phyloP scores from a whole-genome alignment of 2,888 invertebrate genomes.

The Diaprepes abbreviatus region DNA sequence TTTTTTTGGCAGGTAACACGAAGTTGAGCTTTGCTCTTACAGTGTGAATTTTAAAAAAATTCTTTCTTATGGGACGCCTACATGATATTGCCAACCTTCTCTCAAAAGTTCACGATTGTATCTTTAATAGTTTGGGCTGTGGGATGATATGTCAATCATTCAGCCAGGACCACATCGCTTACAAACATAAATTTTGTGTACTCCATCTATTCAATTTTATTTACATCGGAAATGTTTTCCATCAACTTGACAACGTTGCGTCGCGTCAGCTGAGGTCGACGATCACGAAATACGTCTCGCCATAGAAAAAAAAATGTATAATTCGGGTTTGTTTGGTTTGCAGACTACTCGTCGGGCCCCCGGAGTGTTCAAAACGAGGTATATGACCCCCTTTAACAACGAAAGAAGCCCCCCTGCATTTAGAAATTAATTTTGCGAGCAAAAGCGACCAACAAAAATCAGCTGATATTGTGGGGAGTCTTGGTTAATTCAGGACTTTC shows the following conservation, averaged over 20 bases:
- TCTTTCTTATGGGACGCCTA: too few species aligned
- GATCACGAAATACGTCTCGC: slow-evolving; percentile 37
- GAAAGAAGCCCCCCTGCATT: not conserved
- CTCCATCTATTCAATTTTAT: not conserved
- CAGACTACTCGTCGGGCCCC: slow-evolving; percentile 22
- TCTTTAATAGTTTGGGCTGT: too few species aligned
- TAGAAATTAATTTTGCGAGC: not conserved
- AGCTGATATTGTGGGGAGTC: not conserved
- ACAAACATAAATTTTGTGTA: not conserved
- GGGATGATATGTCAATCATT: too few species aligned
- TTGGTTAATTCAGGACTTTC: not conserved
- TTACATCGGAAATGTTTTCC: not conserved
- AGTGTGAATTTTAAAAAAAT: too few species aligned
- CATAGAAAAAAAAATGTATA: slow-evolving; percentile 16
- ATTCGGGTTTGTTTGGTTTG: slow-evolving; percentile 7
- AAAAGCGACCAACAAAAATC: slow-evolving; percentile 8
- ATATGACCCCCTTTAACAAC: slow-evolving; percentile 11
- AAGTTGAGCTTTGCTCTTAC: too few species aligned
- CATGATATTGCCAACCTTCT: too few species aligned
- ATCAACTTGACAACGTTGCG: slow-evolving; percentile 20
- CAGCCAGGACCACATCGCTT: too few species aligned
- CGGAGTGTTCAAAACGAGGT: not conserved
- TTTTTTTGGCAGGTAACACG: too few species aligned
- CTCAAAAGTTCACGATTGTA: too few species aligned
- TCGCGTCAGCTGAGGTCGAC: slow-evolving; percentile 38